These are phyloP conservation scores for Eulemur macaco DNA, from an alignment of 2,113 vertebrate genomes.

Conservation along the genomic window DNA sequence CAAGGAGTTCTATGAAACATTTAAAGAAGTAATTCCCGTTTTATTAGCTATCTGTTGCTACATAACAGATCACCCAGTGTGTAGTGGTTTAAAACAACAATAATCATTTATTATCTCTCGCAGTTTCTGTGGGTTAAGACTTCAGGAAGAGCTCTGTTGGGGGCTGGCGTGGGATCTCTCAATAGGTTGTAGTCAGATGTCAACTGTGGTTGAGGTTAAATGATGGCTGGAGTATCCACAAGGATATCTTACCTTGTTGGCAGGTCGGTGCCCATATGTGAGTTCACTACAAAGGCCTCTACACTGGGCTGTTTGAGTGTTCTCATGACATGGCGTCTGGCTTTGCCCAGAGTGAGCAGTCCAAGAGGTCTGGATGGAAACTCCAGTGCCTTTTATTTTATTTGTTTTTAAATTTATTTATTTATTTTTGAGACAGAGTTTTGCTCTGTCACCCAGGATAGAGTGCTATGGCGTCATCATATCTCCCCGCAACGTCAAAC, in stretches of 20 bases:
- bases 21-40: not conserved
- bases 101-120: not conserved
- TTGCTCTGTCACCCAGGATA: too few species aligned
- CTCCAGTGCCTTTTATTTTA: not conserved
- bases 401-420: too few species aligned
- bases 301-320: not conserved
- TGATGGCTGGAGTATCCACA: not conserved
- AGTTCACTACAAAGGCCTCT: not conserved
- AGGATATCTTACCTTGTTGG: not conserved
- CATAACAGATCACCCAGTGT: not conserved
- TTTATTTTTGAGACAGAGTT: too few species aligned
- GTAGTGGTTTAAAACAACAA: not conserved
- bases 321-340: not conserved
- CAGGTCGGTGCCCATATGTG: not conserved
- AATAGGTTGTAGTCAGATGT: not conserved
- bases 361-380: not conserved
- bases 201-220: not conserved
- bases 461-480: too few species aligned
- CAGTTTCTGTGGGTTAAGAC: not conserved
- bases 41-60: not conserved
- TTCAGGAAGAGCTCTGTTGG: not conserved
- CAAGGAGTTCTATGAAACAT: not conserved
- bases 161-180: not conserved
- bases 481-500: too few species aligned
- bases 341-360: not conserved